Percentiles rank a stretch among this genome's conserved stretches.
Conservation (phyloP, 2,888 invertebrate species). For the Zygogramma bicolorata region DNA sequence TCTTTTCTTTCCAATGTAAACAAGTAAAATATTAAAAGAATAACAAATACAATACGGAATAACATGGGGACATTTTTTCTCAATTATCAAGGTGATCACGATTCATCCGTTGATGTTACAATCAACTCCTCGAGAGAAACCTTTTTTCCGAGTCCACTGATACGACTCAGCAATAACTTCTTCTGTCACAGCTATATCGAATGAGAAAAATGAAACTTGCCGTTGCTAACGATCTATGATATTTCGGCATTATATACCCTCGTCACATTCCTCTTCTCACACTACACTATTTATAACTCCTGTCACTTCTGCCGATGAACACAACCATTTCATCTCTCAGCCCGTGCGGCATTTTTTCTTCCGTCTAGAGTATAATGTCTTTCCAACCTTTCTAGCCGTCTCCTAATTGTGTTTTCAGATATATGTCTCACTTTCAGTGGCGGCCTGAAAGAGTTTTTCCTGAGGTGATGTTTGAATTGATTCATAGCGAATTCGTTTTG, state of each 20-base stretch:
- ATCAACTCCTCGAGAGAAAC: no score
- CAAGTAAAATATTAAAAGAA: no score
- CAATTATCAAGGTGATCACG: no score
- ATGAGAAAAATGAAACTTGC: neutral
- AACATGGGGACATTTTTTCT: no score
- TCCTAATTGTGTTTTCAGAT: slow-evolving; percentile 38
- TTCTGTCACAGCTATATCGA: neutral
- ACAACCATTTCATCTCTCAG: slow-evolving; percentile 10
- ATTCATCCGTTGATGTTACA: no score
- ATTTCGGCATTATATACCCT: neutral
- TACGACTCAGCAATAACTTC: neutral
- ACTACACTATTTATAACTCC: neutral
- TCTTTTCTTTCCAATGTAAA: no score
- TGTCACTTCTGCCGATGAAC: slow-evolving; percentile 3
- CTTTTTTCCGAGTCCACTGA: no score
- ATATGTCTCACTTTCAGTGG: slow-evolving; percentile 30
- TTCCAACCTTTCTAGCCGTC: slow-evolving; percentile 22
- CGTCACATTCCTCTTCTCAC: neutral
- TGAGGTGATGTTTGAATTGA: no score
- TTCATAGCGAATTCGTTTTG: no score
- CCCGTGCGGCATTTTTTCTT: slow-evolving; percentile 30
- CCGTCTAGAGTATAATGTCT: slow-evolving; percentile 31
- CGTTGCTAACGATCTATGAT: neutral
- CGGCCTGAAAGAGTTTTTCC: neutral
- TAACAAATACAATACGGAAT: no score